These are phyloP conservation scores for Parotocinclus haroldoi DNA, from an alignment of 2,797 vertebrate genomes.

Conservation along the genomic window DNA sequence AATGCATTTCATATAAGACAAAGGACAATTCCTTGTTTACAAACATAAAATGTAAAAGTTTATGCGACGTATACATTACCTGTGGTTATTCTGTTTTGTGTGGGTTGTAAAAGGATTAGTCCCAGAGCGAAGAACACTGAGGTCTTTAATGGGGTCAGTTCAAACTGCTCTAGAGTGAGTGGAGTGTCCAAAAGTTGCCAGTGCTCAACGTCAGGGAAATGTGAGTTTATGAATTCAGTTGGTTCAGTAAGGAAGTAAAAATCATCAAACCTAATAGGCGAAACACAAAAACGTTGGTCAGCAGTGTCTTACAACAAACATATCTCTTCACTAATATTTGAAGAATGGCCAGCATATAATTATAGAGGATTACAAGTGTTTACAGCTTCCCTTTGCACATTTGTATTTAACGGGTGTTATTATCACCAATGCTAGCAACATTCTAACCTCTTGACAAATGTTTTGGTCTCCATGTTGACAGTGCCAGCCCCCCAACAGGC, in stretches of 20 bases:
- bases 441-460: constrained; percentile 75
- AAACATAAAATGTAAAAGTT: too few species aligned
- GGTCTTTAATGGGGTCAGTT: constrained; percentile 75
- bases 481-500: constrained; percentile 81
- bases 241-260: constrained; percentile 83
- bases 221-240: constrained; percentile 73
- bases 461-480: constrained; percentile 66
- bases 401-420: not conserved
- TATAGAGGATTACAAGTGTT: too few species aligned
- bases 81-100: constrained; percentile 68
- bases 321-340: too few species aligned
- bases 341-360: not conserved
- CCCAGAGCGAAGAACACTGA: constrained; percentile 75
- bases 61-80: constrained; percentile 51
- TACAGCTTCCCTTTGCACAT: not conserved
- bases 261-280: constrained; percentile 70
- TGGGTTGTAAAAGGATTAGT: constrained; percentile 70
- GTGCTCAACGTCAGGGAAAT: constrained; percentile 71
- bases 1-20: too few species aligned
- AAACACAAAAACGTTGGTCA: too few species aligned
- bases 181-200: constrained; percentile 77
- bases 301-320: too few species aligned
- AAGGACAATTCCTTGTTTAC: too few species aligned
- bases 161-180: constrained; percentile 66
- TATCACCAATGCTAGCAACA: not conserved